phyloP scores from a whole-genome alignment of 2,888 invertebrate genomes.

The Drosophila anomelani region DNA sequence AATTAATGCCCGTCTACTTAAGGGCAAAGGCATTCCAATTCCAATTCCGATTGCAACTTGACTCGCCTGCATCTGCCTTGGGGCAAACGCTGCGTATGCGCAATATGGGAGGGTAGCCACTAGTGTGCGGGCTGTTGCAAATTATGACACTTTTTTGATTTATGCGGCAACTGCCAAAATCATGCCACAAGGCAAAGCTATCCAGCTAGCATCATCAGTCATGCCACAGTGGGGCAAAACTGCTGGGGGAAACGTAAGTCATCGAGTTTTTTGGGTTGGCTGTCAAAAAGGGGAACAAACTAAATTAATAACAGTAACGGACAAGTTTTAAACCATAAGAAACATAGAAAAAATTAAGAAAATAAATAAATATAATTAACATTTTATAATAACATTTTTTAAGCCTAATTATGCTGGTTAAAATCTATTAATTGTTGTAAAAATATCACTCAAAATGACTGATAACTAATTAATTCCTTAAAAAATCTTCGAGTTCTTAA shows the following conservation, averaged over 20 bases:
- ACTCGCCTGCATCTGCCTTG: constrained; percentile 12
- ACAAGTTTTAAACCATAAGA: too few species aligned
- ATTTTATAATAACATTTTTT: too few species aligned
- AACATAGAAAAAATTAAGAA: not conserved
- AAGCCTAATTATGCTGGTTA: too few species aligned
- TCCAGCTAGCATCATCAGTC: constrained; percentile 68
- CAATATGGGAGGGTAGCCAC: constrained; percentile 40
- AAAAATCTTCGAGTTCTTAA: too few species aligned
- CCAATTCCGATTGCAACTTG: constrained; percentile 2
- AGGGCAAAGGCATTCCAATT: constrained; percentile 58
- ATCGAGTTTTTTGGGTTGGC: not conserved
- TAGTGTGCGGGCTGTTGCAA: constrained; percentile 53
- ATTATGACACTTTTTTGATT: constrained; percentile 78
- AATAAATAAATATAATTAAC: not conserved
- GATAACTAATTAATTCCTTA: too few species aligned
- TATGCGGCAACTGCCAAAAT: constrained; percentile 73
- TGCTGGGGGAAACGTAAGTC: constrained; percentile 5
- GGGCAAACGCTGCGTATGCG: constrained; percentile 66
- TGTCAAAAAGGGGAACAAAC: not conserved
- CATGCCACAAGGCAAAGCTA: constrained; percentile 55
- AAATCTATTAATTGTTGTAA: too few species aligned
- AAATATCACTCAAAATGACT: too few species aligned
- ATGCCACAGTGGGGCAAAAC: constrained; percentile 47
- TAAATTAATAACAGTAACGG: not conserved
- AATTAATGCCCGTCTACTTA: constrained; percentile 74